Conservation (phyloP, 2,888 invertebrate genomes). For the Esperia sulphurella region DNA sequence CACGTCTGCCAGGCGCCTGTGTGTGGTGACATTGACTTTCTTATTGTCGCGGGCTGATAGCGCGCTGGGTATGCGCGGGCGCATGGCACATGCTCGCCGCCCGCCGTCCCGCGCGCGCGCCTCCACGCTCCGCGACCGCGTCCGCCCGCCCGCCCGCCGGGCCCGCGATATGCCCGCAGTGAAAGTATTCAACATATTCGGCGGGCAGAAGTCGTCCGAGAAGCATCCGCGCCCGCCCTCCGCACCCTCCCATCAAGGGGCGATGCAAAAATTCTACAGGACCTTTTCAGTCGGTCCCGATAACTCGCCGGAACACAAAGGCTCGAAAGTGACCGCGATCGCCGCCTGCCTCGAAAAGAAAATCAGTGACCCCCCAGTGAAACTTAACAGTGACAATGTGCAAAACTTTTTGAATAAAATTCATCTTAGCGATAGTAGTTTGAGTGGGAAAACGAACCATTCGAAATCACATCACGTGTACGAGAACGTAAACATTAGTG, state of each 20-base stretch:
- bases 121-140: conserved; percentile 35
- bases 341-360: conserved; percentile 70
- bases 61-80: conserved; percentile 23
- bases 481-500: conserved; percentile 68
- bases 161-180: conserved; percentile 77
- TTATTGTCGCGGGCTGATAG: conserved; percentile 59
- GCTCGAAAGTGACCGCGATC: conserved; percentile 70
- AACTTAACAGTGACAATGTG: conserved; percentile 58
- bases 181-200: conserved; percentile 78
- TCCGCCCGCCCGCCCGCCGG: conserved; percentile 59
- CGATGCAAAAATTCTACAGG: conserved; percentile 75
- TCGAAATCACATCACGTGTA: conserved; percentile 55
- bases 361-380: conserved; percentile 61
- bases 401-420: conserved; percentile 52
- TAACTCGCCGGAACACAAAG: conserved; percentile 57
- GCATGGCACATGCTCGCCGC: conserved; percentile 64
- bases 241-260: conserved; percentile 50
- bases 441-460: conserved; percentile 40
- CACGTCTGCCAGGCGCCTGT: conserved; percentile 45
- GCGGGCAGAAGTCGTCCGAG: conserved; percentile 75
- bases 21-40: conserved; percentile 69
- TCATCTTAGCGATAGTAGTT: conserved; percentile 48
- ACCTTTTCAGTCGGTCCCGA: conserved; percentile 70
- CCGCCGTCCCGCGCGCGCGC: conserved; percentile 72
- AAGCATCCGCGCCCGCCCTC: conserved; percentile 50